phyloP scores from a whole-genome alignment of 2,113 vertebrate genomes.

The Phrynocephalus versicolor region DNA sequence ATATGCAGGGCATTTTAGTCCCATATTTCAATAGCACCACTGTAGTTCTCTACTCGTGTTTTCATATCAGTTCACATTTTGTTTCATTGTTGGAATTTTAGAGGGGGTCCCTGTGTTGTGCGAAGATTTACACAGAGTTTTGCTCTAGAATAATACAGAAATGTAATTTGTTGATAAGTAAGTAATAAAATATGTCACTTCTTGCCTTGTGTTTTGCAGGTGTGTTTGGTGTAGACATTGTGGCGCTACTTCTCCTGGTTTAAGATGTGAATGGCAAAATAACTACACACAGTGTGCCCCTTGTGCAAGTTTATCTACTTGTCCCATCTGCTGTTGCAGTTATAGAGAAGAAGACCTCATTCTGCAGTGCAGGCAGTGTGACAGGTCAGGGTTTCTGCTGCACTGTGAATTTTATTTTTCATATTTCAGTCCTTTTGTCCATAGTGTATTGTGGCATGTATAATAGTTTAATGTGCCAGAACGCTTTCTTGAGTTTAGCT shows the following conservation, averaged over 20 bases:
- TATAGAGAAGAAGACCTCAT: constrained; percentile 91
- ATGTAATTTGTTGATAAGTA: neutral
- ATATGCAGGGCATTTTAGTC: neutral
- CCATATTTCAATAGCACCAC: no score
- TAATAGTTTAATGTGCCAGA: neutral
- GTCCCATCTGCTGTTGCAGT: constrained; percentile 82
- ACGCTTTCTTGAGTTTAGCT: neutral
- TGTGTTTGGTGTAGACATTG: constrained; percentile 96
- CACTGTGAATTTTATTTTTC: neutral
- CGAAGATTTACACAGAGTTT: neutral
- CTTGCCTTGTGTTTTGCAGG: constrained; percentile 75
- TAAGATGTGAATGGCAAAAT: constrained; percentile 92
- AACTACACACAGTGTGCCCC: constrained; percentile 97
- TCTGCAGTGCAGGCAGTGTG: constrained; percentile 92
- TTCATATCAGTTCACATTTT: neutral
- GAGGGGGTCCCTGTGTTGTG: neutral
- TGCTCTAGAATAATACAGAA: neutral
- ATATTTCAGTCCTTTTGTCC: neutral
- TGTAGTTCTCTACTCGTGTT: neutral
- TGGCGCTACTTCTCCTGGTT: constrained; percentile 89
- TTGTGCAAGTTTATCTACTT: constrained; percentile 86
- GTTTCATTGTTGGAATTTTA: neutral
- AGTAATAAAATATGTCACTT: neutral
- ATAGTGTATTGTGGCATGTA: neutral
- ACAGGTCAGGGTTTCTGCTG: constrained; percentile 79